Conservation (phyloP, 92 coral and sea anemone species). For the Porites evermanni region DNA sequence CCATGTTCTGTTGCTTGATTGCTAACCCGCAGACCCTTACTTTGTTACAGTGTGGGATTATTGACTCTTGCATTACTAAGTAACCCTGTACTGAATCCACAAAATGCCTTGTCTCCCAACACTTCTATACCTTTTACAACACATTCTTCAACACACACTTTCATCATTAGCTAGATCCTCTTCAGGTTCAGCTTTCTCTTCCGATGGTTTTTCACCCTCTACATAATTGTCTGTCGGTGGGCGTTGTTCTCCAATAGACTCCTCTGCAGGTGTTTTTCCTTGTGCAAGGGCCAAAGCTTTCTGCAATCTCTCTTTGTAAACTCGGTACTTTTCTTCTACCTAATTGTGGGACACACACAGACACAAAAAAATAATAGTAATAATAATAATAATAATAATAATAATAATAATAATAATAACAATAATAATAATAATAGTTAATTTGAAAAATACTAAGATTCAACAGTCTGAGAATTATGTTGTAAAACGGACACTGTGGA, state of each 20-base stretch:
- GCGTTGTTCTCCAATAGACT: conserved; percentile 5
- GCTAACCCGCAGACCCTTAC: too few relatives aligned
- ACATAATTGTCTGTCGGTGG: not conserved
- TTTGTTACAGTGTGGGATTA: too few relatives aligned
- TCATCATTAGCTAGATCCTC: not conserved
- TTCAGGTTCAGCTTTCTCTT: not conserved
- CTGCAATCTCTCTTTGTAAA: conserved; percentile 86
- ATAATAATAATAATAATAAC: not conserved
- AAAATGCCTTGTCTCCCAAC: not conserved
- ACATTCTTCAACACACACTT: not conserved
- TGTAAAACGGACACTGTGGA: too few relatives aligned
- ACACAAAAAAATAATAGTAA: too few relatives aligned
- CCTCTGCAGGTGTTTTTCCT: conserved; percentile 2
- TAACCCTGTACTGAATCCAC: not conserved
- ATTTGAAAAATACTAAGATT: too few relatives aligned
- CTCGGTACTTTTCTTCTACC: conserved; percentile 89
- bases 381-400: too few relatives aligned
- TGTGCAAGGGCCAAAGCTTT: conserved; percentile 65
- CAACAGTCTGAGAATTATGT: too few relatives aligned
- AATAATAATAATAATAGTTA: too few relatives aligned
- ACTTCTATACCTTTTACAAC: not conserved
- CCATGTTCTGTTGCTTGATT: too few relatives aligned
- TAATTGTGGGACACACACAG: not conserved
- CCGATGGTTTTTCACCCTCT: not conserved
- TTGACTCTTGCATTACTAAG: not conserved